Evolutionary conservation across 2,113 vertebrate genomes (phyloP), one percentile per base, ranked within the genome.

Genomic region (Acanthisitta chloris): DNA sequence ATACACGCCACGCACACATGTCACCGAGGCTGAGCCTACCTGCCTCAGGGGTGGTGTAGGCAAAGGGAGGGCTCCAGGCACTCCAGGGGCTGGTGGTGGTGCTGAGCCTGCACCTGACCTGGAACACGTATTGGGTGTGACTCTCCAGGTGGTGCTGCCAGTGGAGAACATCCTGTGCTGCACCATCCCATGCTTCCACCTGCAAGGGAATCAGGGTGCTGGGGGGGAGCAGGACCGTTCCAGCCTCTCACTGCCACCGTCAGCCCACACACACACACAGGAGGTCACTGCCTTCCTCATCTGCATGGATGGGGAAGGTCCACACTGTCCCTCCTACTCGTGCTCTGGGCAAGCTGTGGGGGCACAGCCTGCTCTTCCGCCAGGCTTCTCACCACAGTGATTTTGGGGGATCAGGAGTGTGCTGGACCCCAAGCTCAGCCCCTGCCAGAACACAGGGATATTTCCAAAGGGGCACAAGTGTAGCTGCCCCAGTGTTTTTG

Each of bases 71-170:
- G 71, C 97, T 98, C 98, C 98, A 98, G 29, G 64, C 3, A 55
- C 98, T 98, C 98, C 98, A 98, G 69, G 97, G 94, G 67, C 93
- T 96, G 57, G 2, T 8, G 4, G 72, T 12, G 4, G 6, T 1
- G 62, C 83, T 28, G 65, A 94, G 90, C 80, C 61, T 96, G 94
- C 98, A 98, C 59, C 98, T 25, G 12, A 91, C 96, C 96, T 98
- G 98, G 82, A 98, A 98, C 36, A 58, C 21, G 31, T 98, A 98
- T 17, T 33, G 52, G 21, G 87, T 95, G 73, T 84, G 52, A 8
- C 97, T 93, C 83, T 92, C 96, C 93, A 98, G 71, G 38, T 64
- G 8, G 85, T 98, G 97, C 67, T 8, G 93, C 1, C 42, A 94
- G 28, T 25, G 25, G 36, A 80, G 66, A 0, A 24, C 4, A 0